Conservation (phyloP, 2,113 vertebrate genomes). For the Gallinago paraguaiae region DNA sequence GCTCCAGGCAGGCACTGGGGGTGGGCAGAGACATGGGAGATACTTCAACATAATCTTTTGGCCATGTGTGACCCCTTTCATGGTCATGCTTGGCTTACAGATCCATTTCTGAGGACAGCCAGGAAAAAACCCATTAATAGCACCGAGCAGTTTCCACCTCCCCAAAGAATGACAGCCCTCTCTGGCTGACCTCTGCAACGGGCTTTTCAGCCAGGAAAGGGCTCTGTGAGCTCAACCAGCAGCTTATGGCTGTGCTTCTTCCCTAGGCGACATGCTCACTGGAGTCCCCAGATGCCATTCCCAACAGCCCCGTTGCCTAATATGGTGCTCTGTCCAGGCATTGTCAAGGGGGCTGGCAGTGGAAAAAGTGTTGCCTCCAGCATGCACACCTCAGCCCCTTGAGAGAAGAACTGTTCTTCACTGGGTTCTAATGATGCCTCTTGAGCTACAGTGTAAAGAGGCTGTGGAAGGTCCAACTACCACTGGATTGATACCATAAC, state of each 20-base stretch:
- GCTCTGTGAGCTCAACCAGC: neutral
- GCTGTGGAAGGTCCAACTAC: neutral
- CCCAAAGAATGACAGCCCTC: slow-evolving; percentile 56
- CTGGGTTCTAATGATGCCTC: neutral
- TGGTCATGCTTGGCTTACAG: slow-evolving; percentile 38
- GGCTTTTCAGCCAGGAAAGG: slow-evolving; percentile 42
- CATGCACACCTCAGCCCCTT: neutral
- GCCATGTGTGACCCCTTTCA: slow-evolving; percentile 32
- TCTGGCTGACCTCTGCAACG: slow-evolving; percentile 54
- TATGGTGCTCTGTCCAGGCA: slow-evolving; percentile 23
- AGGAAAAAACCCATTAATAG: slow-evolving; percentile 64
- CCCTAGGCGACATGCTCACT: slow-evolving; percentile 3
- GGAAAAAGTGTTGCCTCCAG: neutral
- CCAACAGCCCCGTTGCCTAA: slow-evolving; percentile 14
- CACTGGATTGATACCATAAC: neutral
- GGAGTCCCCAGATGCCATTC: slow-evolving; percentile 58
- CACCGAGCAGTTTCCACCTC: slow-evolving; percentile 11
- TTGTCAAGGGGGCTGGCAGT: neutral
- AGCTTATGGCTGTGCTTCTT: neutral
- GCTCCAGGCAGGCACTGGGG: neutral
- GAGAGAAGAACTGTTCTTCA: neutral
- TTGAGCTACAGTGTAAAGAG: neutral
- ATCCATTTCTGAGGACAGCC: slow-evolving; percentile 56
- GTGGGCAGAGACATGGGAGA: neutral
- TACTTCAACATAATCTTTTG: slow-evolving; percentile 40